Conservation (phyloP, 2,888 invertebrate species). For the Ophion obscuratus region DNA sequence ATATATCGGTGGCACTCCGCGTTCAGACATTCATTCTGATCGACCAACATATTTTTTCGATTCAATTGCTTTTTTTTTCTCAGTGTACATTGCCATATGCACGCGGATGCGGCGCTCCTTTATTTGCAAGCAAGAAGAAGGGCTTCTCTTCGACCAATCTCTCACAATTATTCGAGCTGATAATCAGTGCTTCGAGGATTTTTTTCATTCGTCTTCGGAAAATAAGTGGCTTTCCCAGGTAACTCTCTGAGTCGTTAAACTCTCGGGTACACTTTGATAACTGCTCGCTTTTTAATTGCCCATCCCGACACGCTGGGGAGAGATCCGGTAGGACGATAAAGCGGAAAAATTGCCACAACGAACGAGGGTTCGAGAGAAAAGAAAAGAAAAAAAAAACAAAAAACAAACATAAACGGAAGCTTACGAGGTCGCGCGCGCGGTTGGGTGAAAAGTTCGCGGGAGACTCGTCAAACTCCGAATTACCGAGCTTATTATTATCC, state of each 20-base stretch:
- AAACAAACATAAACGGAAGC: constrained; percentile 67
- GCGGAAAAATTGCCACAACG: constrained; percentile 58
- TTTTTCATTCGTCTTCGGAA: neutral
- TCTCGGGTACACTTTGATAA: constrained; percentile 46
- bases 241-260: neutral
- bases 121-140: constrained; percentile 56
- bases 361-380: constrained; percentile 11
- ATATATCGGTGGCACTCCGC: no score
- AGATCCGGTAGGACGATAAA: constrained; percentile 75
- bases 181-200: constrained; percentile 63
- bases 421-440: constrained; percentile 55
- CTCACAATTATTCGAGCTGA: constrained; percentile 34
- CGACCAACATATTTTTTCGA: no score
- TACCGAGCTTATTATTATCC: constrained; percentile 83
- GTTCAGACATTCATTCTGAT: no score
- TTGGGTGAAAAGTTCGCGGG: constrained; percentile 43
- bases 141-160: neutral
- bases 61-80: neutral
- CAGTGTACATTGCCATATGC: constrained; percentile 27
- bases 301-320: constrained; percentile 77
- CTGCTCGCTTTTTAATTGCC: constrained; percentile 80
- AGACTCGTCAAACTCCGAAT: constrained; percentile 82
- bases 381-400: constrained; percentile 10
- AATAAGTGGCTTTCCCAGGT: constrained; percentile 3
- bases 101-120: constrained; percentile 54